These are phyloP conservation scores for Centroberyx gerrardi DNA, from an alignment of 2,797 vertebrate genomes.

Conservation along the genomic window DNA sequence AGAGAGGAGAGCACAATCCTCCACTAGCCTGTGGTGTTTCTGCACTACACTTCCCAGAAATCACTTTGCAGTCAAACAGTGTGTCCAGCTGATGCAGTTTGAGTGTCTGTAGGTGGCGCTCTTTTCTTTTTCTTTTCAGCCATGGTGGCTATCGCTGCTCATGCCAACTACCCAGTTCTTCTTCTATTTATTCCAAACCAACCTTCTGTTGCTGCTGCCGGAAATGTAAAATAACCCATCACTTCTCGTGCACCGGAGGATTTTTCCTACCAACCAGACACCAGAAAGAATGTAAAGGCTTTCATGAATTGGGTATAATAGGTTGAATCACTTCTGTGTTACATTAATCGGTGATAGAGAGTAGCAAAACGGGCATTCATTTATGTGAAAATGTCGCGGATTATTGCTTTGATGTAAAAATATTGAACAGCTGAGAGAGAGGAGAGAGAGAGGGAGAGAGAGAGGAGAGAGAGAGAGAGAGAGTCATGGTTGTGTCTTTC, in stretches of 20 bases:
- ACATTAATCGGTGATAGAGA: conserved; percentile 22
- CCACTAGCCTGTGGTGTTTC: no score
- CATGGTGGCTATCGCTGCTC: no score
- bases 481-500: conserved; percentile 47
- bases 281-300: background rate
- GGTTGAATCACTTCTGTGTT: conserved; percentile 10
- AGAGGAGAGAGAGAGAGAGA: conserved; percentile 5
- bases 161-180: no score
- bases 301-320: conserved; percentile 25
- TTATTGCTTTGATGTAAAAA: conserved; percentile 35
- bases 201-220: conserved; percentile 11
- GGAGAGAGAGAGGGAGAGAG: conserved; percentile 19
- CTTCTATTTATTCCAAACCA: no score
- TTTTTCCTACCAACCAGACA: no score
- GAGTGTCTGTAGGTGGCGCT: background rate
- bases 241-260: conserved; percentile 27
- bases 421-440: conserved; percentile 17
- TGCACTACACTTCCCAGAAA: background rate
- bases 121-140: no score
- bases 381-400: conserved; percentile 39
- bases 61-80: background rate
- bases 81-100: conserved; percentile 11
- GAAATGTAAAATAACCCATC: conserved; percentile 22
- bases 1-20: no score
- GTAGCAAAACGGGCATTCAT: conserved; percentile 18